A percentile compares a stretch with the other conserved stretches of the same genome.
Conservation (phyloP, 2,113 vertebrate species). For the Osmerus eperlanus region DNA sequence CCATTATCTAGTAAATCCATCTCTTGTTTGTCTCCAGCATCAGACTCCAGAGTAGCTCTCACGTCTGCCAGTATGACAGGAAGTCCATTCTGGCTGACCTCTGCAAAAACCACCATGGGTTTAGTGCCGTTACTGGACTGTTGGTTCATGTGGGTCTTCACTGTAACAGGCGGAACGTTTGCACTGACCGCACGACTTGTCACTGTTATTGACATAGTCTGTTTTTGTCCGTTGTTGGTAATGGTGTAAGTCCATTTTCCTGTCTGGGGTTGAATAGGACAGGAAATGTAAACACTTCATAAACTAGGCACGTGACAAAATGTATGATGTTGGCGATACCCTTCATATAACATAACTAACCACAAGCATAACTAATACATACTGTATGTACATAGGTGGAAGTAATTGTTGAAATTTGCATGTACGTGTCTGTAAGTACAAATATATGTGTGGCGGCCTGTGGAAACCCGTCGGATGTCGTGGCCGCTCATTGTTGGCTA, state of each 20-base stretch:
- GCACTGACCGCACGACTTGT: slow-evolving; percentile 53
- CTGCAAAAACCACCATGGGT: slow-evolving; percentile 61
- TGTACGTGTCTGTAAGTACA: too few relatives aligned
- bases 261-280: slow-evolving; percentile 36
- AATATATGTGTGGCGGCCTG: too few relatives aligned
- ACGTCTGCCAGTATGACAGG: slow-evolving; percentile 64
- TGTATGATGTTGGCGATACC: too few relatives aligned
- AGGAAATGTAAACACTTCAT: not conserved
- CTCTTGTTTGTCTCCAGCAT: slow-evolving; percentile 26
- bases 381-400: too few relatives aligned
- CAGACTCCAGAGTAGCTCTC: slow-evolving; percentile 54
- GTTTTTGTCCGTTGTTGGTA: slow-evolving; percentile 43
- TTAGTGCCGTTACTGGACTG: slow-evolving; percentile 44
- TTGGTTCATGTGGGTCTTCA: slow-evolving; percentile 52
- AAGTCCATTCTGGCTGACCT: slow-evolving; percentile 57
- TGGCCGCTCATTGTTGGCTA: too few relatives aligned
- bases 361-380: too few relatives aligned
- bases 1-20: slow-evolving; percentile 67
- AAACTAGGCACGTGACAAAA: too few relatives aligned
- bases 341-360: too few relatives aligned
- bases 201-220: slow-evolving; percentile 59
- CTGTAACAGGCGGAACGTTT: slow-evolving; percentile 35
- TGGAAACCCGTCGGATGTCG: too few relatives aligned
- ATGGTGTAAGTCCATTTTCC: slow-evolving; percentile 62
- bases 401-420: too few relatives aligned